Evolutionary conservation across 2,113 vertebrate genomes (phyloP), one percentile per base, ranked within the genome.

Genomic region (Aythya baeri): DNA sequence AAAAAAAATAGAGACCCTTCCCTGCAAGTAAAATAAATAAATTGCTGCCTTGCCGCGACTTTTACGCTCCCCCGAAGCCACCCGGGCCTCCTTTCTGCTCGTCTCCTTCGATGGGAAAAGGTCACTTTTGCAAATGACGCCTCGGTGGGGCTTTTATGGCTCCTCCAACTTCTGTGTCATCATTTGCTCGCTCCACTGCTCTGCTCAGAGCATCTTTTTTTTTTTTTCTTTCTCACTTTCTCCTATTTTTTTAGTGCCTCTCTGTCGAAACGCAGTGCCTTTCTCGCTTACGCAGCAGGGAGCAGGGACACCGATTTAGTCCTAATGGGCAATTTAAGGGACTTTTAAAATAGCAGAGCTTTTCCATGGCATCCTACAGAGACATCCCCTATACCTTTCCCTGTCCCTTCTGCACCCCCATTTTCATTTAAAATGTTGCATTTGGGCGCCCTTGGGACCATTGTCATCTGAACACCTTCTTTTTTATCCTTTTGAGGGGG

Each of bases 121-220:
- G 97, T 97, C 97, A 96, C 92, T 91, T 34, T 93, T 29, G 3
- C 93, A 88, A 96, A 94, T 6, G 90, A 86, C 79, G 36, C 96
- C 96, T 97, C 31, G 4, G 86, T 91, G 94, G 88, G 89, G 36
- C 29, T 96, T 96, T 97, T 94, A 97, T 93, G 92, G 86, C 94
- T 82, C 61, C 57, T 92, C 77, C 95, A 95, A 67, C 93, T 91
- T 59, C 82, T 86, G 57, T 84, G 84, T 68, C 96, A 97, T 96
- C 93, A 80, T 96, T 96, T 95, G 1, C 83, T 91, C 57, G 92
- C 96, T 95, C 46, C 8, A 3, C 88, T 92, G 88, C 94, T 81
- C 72, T 2, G 11, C 81, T 85, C 44, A 11, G 20, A 50, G 83
- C 16, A 4, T 52, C 50, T 52, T 52, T 55, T 59, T 36, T 54